Percentiles rank a stretch among this genome's conserved stretches.
phyloP scores from a whole-genome alignment of 2,113 vertebrate genomes.

The Cavia aperea region DNA sequence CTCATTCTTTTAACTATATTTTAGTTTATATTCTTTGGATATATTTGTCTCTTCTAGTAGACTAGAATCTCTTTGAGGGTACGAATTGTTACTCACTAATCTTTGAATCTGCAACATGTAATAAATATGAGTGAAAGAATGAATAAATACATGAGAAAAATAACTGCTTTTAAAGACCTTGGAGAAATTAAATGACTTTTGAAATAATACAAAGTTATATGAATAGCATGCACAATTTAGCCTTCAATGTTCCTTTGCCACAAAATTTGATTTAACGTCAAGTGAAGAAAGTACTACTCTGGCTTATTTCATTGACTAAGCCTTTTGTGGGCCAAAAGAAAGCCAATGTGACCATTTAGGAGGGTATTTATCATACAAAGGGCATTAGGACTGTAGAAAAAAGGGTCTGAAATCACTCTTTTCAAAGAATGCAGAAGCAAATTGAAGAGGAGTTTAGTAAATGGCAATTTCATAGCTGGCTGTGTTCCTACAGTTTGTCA shows the following conservation, averaged over 20 bases:
- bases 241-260: constrained; percentile 54
- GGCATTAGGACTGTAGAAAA: constrained; percentile 30
- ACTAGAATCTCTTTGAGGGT: neutral
- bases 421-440: constrained; percentile 54
- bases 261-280: constrained; percentile 65
- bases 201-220: constrained; percentile 42
- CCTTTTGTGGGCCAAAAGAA: constrained; percentile 66
- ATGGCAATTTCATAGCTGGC: constrained; percentile 62
- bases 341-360: constrained; percentile 60
- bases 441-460: constrained; percentile 57
- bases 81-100: neutral
- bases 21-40: neutral
- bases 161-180: constrained; percentile 49
- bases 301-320: constrained; percentile 66
- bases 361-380: constrained; percentile 65
- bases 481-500: constrained; percentile 52
- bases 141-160: constrained; percentile 35
- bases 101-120: neutral
- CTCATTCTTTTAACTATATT: neutral
- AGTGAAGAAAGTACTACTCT: constrained; percentile 44
- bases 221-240: constrained; percentile 54
- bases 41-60: constrained; percentile 8
- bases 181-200: constrained; percentile 43
- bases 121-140: neutral
- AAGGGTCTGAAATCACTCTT: constrained; percentile 59